A percentile compares a stretch with the other conserved stretches of the same genome.
Evolutionary conservation across 2,888 invertebrate genomes (phyloP).

Genomic region (Seira sanloemensis): DNA sequence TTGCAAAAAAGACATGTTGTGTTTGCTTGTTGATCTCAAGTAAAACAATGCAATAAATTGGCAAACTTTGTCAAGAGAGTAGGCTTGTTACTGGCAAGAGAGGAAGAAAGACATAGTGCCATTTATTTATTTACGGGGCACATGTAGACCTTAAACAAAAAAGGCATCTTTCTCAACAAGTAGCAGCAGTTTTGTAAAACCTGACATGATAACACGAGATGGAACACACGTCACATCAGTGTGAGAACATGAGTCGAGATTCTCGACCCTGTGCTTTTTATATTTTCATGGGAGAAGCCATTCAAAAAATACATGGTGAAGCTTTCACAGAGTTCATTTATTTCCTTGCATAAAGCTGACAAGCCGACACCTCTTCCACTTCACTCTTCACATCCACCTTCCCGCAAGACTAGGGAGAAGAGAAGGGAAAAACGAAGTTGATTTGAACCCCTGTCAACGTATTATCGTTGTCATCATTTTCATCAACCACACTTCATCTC

Average conservation of each 20-base stretch:
- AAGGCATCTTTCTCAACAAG: constrained; percentile 10
- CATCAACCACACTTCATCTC: not conserved
- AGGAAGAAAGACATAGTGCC: not conserved
- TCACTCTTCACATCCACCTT: not conserved
- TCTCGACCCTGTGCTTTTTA: not conserved
- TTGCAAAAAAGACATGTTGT: not conserved
- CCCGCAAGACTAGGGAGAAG: not conserved
- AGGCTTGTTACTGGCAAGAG: not conserved
- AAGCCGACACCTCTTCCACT: not conserved
- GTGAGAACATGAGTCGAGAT: not conserved
- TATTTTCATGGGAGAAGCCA: not conserved
- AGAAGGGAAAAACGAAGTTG: not conserved
- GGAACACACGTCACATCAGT: not conserved
- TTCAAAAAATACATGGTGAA: not conserved
- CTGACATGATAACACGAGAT: not conserved
- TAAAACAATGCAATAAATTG: not conserved
- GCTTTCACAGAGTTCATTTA: constrained; percentile 11
- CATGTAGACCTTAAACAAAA: not conserved
- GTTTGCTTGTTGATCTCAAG: not conserved
- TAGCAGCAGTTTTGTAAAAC: constrained; percentile 5
- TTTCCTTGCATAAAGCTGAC: not conserved
- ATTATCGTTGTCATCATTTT: not conserved
- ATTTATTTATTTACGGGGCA: constrained; percentile 1
- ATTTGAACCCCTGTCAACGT: not conserved
- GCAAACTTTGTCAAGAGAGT: not conserved